Conservation (phyloP, 2,888 invertebrate species). For the Melanargia galathea region DNA sequence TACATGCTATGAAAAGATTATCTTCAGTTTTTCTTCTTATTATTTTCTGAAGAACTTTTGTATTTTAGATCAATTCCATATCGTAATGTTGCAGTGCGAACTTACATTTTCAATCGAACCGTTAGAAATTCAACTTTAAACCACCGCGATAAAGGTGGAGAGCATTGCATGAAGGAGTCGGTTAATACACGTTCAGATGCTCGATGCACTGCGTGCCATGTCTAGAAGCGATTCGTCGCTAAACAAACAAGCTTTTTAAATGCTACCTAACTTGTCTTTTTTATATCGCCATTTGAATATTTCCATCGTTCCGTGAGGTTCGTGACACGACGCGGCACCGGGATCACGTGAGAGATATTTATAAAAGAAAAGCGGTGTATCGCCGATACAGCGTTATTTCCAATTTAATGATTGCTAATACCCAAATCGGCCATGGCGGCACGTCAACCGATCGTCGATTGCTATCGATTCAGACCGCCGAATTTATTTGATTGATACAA, state of each 20-base stretch:
- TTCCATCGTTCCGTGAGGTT: conserved; percentile 77
- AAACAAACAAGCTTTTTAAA: conserved; percentile 82
- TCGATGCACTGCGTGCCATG: conserved; percentile 64
- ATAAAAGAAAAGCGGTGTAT: conserved; percentile 81
- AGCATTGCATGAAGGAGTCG: conserved; percentile 7
- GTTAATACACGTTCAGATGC: conserved; percentile 50
- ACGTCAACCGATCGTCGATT: conserved; percentile 68
- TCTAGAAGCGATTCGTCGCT: conserved; percentile 78
- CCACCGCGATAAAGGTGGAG: conserved; percentile 9
- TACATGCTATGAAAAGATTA: conserved; percentile 14
- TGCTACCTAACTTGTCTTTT: conserved; percentile 82
- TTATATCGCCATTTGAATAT: conserved; percentile 82
- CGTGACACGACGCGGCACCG: conserved; percentile 80
- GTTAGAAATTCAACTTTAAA: conserved; percentile 18
- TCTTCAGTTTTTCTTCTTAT: conserved; percentile 18
- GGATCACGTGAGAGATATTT: conserved; percentile 81
- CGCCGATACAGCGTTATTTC: conserved; percentile 79
- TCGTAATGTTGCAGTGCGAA: conserved; percentile 41
- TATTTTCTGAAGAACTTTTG: conserved; percentile 42
- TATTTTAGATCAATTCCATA: conserved; percentile 55
- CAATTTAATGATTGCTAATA: conserved; percentile 83
- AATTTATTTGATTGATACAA: conserved; percentile 49
- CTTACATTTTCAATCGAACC: conserved; percentile 9
- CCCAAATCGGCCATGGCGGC: conserved; percentile 70
- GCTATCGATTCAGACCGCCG: conserved; percentile 57